A percentile compares a stretch with the other conserved stretches of the same genome.
phyloP scores from a whole-genome alignment of 2,888 invertebrate species.

The Dasypogon diadema region DNA sequence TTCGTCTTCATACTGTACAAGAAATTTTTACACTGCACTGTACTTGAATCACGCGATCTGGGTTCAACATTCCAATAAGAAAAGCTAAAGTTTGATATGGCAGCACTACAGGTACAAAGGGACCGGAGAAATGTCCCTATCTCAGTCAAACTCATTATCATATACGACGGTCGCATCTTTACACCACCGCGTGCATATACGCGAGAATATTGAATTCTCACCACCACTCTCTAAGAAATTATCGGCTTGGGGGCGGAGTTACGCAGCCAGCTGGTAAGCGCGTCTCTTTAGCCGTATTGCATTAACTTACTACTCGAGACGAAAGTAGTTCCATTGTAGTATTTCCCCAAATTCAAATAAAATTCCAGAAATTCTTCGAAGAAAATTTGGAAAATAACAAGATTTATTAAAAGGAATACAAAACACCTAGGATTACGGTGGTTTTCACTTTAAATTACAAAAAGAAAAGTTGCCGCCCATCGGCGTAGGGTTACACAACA shows the following conservation, averaged over 20 bases:
- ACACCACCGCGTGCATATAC: background rate
- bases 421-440: background rate
- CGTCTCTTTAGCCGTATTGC: constrained; percentile 64
- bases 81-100: background rate
- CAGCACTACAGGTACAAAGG: background rate
- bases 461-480: constrained; percentile 57
- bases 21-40: too few relatives aligned
- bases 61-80: background rate
- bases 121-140: background rate
- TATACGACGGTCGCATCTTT: background rate
- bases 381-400: background rate
- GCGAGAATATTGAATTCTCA: background rate
- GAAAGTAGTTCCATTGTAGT: constrained; percentile 54
- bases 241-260: constrained; percentile 69
- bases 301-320: constrained; percentile 58
- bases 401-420: background rate
- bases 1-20: too few relatives aligned
- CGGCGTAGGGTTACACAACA: constrained; percentile 67
- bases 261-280: constrained; percentile 73
- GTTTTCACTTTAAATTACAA: constrained; percentile 12
- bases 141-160: background rate
- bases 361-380: background rate
- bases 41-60: too few relatives aligned
- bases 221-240: background rate
- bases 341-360: constrained; percentile 31